phyloP scores from a whole-genome alignment of 2,113 vertebrate genomes.

The Chinchilla lanigera region DNA sequence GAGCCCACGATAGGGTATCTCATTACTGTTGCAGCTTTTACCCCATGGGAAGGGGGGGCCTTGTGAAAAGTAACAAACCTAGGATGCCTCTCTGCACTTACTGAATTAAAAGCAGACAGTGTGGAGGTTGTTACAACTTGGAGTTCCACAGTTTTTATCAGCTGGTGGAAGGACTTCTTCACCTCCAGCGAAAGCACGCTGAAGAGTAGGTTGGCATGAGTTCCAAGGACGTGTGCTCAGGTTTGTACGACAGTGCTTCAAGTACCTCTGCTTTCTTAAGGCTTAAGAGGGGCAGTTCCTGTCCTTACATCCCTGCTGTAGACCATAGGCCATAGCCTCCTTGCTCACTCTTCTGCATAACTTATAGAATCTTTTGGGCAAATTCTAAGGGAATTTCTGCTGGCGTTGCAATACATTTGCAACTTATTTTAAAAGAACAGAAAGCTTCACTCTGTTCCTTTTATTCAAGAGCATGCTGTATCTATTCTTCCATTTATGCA shows the following conservation, averaged over 20 bases:
- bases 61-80: neutral
- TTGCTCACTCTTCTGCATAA: neutral
- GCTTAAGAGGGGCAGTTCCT: neutral
- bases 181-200: no score
- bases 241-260: neutral
- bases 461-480: neutral
- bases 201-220: neutral
- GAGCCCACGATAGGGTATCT: neutral
- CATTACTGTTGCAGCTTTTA: neutral
- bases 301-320: neutral
- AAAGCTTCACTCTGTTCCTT: neutral
- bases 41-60: neutral
- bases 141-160: neutral
- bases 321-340: neutral
- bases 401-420: neutral
- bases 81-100: neutral
- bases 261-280: neutral
- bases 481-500: neutral
- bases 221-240: accelerated
- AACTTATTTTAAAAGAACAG: neutral
- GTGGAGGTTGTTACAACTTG: neutral
- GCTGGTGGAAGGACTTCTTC: neutral
- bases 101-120: neutral
- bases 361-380: neutral
- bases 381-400: neutral